Evolutionary conservation across 2,113 vertebrate genomes (phyloP).

Genomic region (Stictonetta naevosa): DNA sequence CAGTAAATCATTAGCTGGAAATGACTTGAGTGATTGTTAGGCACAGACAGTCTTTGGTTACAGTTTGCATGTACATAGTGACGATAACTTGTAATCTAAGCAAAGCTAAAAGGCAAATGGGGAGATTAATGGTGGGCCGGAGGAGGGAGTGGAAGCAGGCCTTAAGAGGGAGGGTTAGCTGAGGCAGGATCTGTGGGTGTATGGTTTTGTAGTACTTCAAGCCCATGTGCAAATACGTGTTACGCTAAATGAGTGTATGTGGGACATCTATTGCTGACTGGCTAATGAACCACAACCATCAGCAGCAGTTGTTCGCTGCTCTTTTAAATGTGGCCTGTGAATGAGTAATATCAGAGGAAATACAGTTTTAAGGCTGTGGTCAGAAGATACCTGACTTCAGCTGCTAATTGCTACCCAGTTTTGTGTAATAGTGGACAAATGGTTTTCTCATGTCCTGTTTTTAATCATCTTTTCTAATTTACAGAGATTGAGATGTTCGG

Average conservation of each 20-base stretch:
- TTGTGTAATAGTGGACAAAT: background rate
- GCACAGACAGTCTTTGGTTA: background rate
- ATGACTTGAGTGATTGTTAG: slow-evolving; percentile 10
- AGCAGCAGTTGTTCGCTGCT: background rate
- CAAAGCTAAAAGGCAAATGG: background rate
- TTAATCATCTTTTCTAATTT: background rate
- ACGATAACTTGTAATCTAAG: background rate
- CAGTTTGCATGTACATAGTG: slow-evolving; percentile 1
- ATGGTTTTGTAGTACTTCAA: background rate
- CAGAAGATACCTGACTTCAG: background rate
- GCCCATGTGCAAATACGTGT: background rate
- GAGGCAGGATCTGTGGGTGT: background rate
- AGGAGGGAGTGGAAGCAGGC: background rate
- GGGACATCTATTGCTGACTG: background rate
- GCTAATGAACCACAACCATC: background rate
- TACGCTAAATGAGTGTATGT: background rate
- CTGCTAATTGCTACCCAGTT: background rate
- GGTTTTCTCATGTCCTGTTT: background rate
- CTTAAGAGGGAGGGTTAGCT: background rate
- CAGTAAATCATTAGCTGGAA: slow-evolving; percentile 31
- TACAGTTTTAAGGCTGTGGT: background rate
- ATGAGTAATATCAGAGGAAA: background rate
- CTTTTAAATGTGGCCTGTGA: background rate
- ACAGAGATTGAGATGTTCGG: background rate
- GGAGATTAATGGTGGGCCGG: background rate